Evolutionary conservation across 2,888 invertebrate genomes (phyloP), one percentile per base, ranked within the genome.

Genomic region (Diarsia rubi): DNA sequence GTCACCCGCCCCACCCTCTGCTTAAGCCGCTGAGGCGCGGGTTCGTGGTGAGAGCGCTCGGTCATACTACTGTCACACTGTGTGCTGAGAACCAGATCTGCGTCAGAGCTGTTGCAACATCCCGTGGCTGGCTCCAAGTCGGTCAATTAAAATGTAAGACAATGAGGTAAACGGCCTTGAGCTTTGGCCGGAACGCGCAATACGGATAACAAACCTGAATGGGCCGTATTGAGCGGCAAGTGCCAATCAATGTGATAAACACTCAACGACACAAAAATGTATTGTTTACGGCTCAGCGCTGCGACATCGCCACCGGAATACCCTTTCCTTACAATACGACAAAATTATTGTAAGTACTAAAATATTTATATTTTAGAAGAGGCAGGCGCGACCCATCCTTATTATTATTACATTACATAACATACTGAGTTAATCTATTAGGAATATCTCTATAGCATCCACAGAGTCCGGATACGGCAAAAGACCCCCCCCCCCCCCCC

Each of bases 161-260:
- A 84, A 84, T 86, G 59, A 71, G 52, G 69, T 73, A 45, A 54
- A 0, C 54, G 49, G 62, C 86, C 84, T 86, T 71, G 74, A 54
- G 68, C 78, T 73, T 78, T 64, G 63, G 21, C 45, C 70, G 44
- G 31, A 67, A 62, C 60, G 79, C 45, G 68, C 52, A 63, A 60
- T n/a, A 66, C 66, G 57, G 82, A 69, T 77, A 68, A 60, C 47
- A 67, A 83, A 73, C 64, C 68, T 49, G 67, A 73, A 68, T 65
- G 54, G 11, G 44, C 63, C 73, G 70, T 47, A 59, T 49, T 54
- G 68, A 59, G 54, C 66, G 49, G 27, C 60, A 24, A 52, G 27
- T n/a, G 73, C 14, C 66, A 21, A 54, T 60, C 5, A 62, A 54
- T 57, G 11, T n/a, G 52, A 49, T 31, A 19, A 65, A 42, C 69